These are phyloP conservation scores for Tylochromis polylepis DNA, from an alignment of 2,113 vertebrate genomes.

Conservation along the genomic window DNA sequence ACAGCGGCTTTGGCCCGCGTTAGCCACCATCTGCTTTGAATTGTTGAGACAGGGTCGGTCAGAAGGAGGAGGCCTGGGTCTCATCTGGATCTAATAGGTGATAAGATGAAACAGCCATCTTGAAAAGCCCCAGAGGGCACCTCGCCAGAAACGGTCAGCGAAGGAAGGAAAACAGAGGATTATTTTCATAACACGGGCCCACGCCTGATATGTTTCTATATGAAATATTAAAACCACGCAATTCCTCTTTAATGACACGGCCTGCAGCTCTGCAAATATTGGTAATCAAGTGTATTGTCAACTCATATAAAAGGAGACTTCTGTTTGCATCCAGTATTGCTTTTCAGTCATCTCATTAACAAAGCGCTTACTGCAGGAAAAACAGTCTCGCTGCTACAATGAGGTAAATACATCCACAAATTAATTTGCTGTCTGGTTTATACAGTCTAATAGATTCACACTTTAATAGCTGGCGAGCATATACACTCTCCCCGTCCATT, in stretches of 20 bases:
- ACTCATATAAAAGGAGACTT: not conserved
- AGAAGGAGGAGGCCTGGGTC: constrained; percentile 16
- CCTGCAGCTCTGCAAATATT: not conserved
- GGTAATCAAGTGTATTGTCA: not conserved
- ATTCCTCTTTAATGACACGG: not conserved
- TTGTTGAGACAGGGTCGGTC: constrained; percentile 41
- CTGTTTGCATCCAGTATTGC: constrained; percentile 2
- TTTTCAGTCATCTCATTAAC: constrained; percentile 25
- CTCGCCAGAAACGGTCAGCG: constrained; percentile 13
- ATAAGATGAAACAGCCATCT: constrained; percentile 62
- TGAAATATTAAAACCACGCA: not conserved
- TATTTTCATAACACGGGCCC: not conserved
- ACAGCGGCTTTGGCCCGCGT: not conserved
- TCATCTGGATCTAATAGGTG: constrained; percentile 70
- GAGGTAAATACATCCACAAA: not conserved
- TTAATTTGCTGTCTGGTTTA: constrained; percentile 24
- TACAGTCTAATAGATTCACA: constrained; percentile 10
- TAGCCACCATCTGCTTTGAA: constrained; percentile 59
- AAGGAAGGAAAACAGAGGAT: not conserved
- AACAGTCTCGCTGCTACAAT: not conserved
- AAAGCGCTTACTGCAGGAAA: constrained; percentile 31
- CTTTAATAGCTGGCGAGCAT: constrained; percentile 8
- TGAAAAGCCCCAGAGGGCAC: constrained; percentile 27
- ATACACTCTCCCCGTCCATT: not conserved
- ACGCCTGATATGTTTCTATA: not conserved